phyloP scores from a whole-genome alignment of 2,797 vertebrate genomes.

The Sebastes itinus region DNA sequence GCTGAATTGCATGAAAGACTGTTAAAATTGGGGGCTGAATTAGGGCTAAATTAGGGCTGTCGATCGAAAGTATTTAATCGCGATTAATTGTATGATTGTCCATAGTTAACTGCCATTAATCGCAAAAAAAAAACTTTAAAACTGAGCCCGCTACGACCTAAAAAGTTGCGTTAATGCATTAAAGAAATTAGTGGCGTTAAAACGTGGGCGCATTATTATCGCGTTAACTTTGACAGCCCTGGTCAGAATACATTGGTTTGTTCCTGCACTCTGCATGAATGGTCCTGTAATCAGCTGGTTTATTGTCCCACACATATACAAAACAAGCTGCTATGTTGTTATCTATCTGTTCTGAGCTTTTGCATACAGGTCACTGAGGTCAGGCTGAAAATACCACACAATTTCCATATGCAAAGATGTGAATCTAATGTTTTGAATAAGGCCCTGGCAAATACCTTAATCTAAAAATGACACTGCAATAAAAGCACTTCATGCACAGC shows the following conservation, averaged over 20 bases:
- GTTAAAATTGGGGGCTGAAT: too few relatives aligned
- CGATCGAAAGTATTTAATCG: too few relatives aligned
- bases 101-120: too few relatives aligned
- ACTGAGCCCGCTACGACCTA: too few relatives aligned
- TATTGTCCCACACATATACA: not conserved
- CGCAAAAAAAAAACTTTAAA: too few relatives aligned
- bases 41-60: too few relatives aligned
- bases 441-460: not conserved
- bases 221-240: too few relatives aligned
- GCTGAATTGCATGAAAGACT: too few relatives aligned
- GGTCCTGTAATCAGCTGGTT: not conserved
- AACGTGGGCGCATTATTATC: too few relatives aligned
- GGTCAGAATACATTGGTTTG: not conserved
- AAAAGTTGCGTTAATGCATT: too few relatives aligned
- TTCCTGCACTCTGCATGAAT: not conserved
- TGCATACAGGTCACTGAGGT: conserved; percentile 1
- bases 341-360: not conserved
- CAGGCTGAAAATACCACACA: not conserved
- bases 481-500: not conserved
- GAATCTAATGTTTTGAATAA: not conserved
- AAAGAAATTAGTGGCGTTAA: too few relatives aligned
- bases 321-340: not conserved
- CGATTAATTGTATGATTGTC: too few relatives aligned
- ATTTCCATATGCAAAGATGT: not conserved
- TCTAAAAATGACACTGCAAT: not conserved